Base-by-base conservation (phyloP, 1,140 invertebrate species). In the Triops longicaudatus region DNA sequence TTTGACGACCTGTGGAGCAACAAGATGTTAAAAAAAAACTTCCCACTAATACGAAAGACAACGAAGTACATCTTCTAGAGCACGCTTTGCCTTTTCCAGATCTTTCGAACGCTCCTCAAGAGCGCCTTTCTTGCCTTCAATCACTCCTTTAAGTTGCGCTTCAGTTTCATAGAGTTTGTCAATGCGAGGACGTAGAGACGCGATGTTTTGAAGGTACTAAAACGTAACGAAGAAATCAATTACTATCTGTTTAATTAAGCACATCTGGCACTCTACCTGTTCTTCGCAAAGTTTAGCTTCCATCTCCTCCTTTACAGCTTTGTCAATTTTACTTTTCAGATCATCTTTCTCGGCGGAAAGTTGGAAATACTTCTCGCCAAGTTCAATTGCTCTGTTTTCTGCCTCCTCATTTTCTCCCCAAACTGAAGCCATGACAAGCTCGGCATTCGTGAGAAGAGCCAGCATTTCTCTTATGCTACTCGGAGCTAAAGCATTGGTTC, bases 221-320 rank as follows among this genome's bases (percentile, higher is more conserved):
- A 7, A 44, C 11, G 17, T 17, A 63, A 10, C 10, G 4, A 63
- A 6, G 50, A 63, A 63, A 17, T 6, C 14, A 6, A 11, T 22
- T 22, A 22, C 6, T 63, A 6, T 63, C 22, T 63, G 3, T 5
- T 0, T 63, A 63, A 63, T 14, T 63, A 5, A 63, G 14, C 50
- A 63, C 43, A 22, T 63, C 17, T 37, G 31, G 0, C 14, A 14
- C 22, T 63, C 11, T 63, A 63, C 50, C 17, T 63, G 17, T 63
- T 63, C 50, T 63, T 63, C 50, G 14, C 50, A 22, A n/a, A 63
- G n/a, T 63, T 63, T 63, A 22, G 50, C 50, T 63, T 63, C 50
- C 17, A 22, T 63, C 22, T 63, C 50, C 22, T 63, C 50, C 22
- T 63, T 63, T 3, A 63, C 22, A 22, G 50, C 50, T 14, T 17